Evolutionary conservation across 2,797 vertebrate species (phyloP), one percentile per base, ranked within the genome.

Genomic region (Cynodonichthys magdalenae): DNA sequence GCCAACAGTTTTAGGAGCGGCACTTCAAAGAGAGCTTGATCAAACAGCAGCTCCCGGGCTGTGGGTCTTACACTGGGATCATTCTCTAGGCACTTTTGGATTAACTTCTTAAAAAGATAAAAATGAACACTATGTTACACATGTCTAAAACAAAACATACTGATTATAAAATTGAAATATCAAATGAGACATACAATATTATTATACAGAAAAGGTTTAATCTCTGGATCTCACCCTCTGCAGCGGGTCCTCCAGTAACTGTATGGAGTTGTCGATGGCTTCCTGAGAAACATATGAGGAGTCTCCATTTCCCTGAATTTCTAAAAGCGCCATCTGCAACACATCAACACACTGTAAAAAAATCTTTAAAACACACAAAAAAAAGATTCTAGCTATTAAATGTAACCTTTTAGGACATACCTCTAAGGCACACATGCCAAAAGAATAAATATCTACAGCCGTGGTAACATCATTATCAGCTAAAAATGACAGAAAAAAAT

Each of bases 341-440:
- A 74, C 28, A 80, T 15, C 34, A 56, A 18, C n/a, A 53, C 36
- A 20, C 0, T 6, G 48, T 53, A 39, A 74, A 3, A 53, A 27
- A 39, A 51, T 29, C 39, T 52, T 56, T 63, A 15, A 27, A 15
- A 44, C 15, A 42, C 2, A 9, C 17, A 6, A 1, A 44, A 41
- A 5, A 17, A n/a, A n/a, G 5, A n/a, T 15, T 44, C 4, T 1
- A 17, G 42, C 42, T 44, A 44, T 44, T 17, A 44, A 44, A 44
- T 44, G 15, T 17, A 39, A 11, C 10, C 3, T 39, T 39, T 39
- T 39, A 12, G 5, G 0, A 15, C 24, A 17, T 5, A 94, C 97
- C 95, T 99, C 97, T 84, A 99, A 91, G 19, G 96, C 97, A 90
- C 97, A 99, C 95, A 99, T 98, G 84, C 97, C 97, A 47, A 99